Evolutionary conservation across 2,888 invertebrate species (phyloP).

Genomic region (Willowsia nigromaculata): DNA sequence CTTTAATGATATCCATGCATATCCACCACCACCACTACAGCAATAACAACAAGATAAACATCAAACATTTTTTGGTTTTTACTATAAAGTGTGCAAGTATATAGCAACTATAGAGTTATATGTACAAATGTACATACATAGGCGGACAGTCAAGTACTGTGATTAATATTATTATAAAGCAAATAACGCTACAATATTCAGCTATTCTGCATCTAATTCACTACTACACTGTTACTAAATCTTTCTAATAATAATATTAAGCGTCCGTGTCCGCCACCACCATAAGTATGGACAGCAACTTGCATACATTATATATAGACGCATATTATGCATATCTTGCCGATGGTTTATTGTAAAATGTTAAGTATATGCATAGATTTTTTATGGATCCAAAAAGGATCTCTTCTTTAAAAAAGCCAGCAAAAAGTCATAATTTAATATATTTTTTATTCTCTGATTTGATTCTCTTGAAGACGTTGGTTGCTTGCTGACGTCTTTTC

Average conservation of each 20-base stretch:
- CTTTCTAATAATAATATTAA: not conserved
- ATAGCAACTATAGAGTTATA: not conserved
- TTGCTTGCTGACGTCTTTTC: not conserved
- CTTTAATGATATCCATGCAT: slow-evolving; percentile 41
- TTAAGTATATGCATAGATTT: not conserved
- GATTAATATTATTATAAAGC: slow-evolving; percentile 2
- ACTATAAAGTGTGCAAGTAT: slow-evolving; percentile 5
- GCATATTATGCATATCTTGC: not conserved
- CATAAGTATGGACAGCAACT: not conserved
- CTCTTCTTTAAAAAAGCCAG: not conserved
- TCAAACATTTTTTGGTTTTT: slow-evolving; percentile 18
- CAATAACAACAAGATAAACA: slow-evolving; percentile 44
- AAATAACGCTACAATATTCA: not conserved
- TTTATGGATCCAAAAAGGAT: not conserved
- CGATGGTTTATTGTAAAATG: not conserved
- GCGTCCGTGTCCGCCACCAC: not conserved
- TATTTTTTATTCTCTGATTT: not conserved
- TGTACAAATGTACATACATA: not conserved
- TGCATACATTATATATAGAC: not conserved
- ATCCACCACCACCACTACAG: not conserved
- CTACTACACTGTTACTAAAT: not conserved
- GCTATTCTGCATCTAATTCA: not conserved
- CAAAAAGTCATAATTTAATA: not conserved
- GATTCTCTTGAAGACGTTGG: not conserved
- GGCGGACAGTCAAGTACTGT: not conserved